Base-by-base conservation (phyloP, 2,113 vertebrate species). In the Otus sunia region DNA sequence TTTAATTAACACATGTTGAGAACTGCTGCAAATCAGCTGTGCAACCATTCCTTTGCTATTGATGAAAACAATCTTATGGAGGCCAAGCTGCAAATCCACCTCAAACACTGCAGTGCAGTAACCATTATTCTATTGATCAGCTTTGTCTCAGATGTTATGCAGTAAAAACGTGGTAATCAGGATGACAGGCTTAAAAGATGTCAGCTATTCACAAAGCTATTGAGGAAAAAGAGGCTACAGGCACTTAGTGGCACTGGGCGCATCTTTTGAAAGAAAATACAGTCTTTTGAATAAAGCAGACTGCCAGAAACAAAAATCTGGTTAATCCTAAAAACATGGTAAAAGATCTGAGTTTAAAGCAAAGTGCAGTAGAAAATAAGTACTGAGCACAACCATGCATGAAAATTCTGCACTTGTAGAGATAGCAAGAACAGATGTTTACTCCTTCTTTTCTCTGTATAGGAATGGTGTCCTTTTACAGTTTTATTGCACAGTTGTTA, bases 1-100 rank as follows among this genome's bases (percentile, higher is more conserved):
- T 83, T 96, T 97, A 96, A 97, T 97, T 97, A 98, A 96, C 82
- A 90, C 80, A 96, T 12, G 0, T 85, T 80, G 64, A 95, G 82
- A 96, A 69, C 36, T 67, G 37, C 84, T 82, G 68, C 85, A 95
- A 80, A 97, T 96, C 89, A 94, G 68, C 86, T 94, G 67, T 81
- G 58, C 37, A 94, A 22, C 79, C 29, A 60, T 94, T 96, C 81
- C 84, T 55, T 45, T 80, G 86, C 95, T 91, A 88, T 88, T 93
- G 92, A 97, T 92, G 84, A 92, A 92, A 79, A 95, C 86, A 92
- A 69, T 47, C 77, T 94, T 96, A 94, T 89, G 96, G 94, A 97
- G 59, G 60, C 52, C 23, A 41, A 83, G 77, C 90, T 95, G 76
- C 72, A 95, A 90, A 92, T 95, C 87, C 17, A 2, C 49, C 52